Evolutionary conservation across 2,113 vertebrate genomes (phyloP).

Genomic region (Indicator maculatus): DNA sequence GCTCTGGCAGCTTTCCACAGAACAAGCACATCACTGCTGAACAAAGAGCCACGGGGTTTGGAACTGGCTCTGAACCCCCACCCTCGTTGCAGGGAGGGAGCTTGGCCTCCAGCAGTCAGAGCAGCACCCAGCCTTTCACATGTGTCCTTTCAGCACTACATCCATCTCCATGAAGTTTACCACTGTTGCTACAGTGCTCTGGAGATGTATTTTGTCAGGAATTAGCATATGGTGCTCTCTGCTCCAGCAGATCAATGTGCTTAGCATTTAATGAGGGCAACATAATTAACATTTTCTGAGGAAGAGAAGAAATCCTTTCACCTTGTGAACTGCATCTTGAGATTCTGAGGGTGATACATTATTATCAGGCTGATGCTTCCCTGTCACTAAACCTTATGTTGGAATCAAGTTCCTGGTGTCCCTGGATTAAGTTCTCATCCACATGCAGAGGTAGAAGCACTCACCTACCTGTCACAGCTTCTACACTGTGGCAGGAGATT

Average conservation of each 20-base stretch:
- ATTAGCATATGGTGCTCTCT: constrained; percentile 55
- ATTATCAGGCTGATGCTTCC: not conserved
- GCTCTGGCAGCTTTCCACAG: rapidly evolving
- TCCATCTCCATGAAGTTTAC: not conserved
- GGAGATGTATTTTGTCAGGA: not conserved
- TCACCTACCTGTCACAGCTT: constrained; percentile 7
- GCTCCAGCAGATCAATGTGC: constrained; percentile 69
- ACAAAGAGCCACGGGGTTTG: not conserved
- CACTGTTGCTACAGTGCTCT: not conserved
- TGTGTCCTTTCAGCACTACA: rapidly evolving
- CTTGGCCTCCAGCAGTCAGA: not conserved
- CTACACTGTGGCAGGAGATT: not conserved
- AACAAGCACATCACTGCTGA: not conserved
- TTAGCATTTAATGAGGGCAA: constrained; percentile 71
- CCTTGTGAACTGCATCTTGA: not conserved
- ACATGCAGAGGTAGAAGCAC: not conserved
- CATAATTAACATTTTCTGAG: constrained; percentile 62
- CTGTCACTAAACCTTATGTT: not conserved
- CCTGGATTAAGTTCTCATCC: not conserved
- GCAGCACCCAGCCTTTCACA: not conserved
- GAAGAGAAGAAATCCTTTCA: not conserved
- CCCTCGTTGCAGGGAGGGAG: not conserved
- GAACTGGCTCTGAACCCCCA: not conserved
- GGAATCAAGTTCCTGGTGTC: not conserved
- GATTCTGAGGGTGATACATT: not conserved